A percentile compares a stretch with the other conserved stretches of the same genome.
These are phyloP conservation scores for Collichthys lucidus DNA, from an alignment of 2,113 vertebrate genomes.

Conservation along the genomic window DNA sequence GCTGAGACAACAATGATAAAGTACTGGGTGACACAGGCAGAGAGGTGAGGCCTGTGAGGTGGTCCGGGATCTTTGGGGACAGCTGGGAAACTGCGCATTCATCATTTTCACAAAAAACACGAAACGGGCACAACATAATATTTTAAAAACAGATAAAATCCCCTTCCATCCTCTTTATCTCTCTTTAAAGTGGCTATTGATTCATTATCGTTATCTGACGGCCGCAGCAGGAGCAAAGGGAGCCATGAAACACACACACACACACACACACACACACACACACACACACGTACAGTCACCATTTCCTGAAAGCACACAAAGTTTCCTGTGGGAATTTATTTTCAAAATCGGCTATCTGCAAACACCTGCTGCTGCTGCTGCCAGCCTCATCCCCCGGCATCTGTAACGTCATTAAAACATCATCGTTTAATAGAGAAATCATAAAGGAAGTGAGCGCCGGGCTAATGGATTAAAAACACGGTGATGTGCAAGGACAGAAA, in stretches of 20 bases:
- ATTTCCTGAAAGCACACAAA: slow-evolving; percentile 60
- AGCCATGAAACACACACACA: slow-evolving; percentile 31
- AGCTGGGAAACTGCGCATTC: slow-evolving; percentile 60
- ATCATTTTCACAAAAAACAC: slow-evolving; percentile 67
- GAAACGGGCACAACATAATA: slow-evolving; percentile 64
- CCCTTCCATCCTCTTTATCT: slow-evolving; percentile 56
- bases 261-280: slow-evolving; percentile 5
- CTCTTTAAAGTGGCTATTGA: slow-evolving; percentile 44
- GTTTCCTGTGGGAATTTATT: slow-evolving; percentile 70
- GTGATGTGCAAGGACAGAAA: neutral
- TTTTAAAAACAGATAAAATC: slow-evolving; percentile 74
- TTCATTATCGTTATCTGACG: slow-evolving; percentile 73
- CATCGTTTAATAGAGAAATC: neutral
- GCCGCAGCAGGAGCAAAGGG: slow-evolving; percentile 59
- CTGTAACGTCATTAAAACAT: slow-evolving; percentile 18
- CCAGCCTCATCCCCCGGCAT: slow-evolving; percentile 32
- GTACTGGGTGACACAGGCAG: slow-evolving; percentile 6
- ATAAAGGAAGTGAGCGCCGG: neutral
- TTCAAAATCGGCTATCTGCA: slow-evolving; percentile 49
- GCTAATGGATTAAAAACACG: no score
- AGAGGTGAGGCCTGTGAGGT: neutral
- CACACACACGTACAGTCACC: no score
- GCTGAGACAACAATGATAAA: slow-evolving; percentile 69
- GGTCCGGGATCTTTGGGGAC: slow-evolving; percentile 34
- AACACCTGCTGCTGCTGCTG: slow-evolving; percentile 44